A percentile compares a stretch with the other conserved stretches of the same genome.
Conservation (phyloP, 37 sponge, comb jelly and placozoan species). For the Crambe crambe region DNA sequence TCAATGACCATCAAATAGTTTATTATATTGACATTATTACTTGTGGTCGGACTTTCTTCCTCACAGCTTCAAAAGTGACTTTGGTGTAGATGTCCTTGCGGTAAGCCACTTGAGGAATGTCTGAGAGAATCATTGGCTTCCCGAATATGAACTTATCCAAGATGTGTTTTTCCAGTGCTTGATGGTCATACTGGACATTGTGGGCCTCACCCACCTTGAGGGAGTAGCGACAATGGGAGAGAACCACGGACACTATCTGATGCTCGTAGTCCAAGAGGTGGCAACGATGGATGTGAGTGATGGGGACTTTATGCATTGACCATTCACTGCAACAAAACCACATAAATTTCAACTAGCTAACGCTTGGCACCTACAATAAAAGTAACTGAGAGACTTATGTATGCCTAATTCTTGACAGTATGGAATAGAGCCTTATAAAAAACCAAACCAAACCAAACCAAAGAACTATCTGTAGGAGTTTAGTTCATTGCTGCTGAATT, state of each 20-base stretch:
- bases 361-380: too few species aligned
- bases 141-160: constrained; percentile 77
- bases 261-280: constrained; percentile 75
- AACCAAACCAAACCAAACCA: too few species aligned
- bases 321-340: too few species aligned
- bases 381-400: too few species aligned
- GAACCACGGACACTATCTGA: constrained; percentile 65
- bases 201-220: constrained; percentile 70
- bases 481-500: too few species aligned
- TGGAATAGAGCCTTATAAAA: too few species aligned
- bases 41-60: constrained; percentile 54
- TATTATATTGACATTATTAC: too few species aligned
- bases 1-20: too few species aligned
- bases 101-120: constrained; percentile 65
- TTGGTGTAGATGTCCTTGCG: constrained; percentile 52
- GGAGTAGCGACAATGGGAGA: constrained; percentile 84
- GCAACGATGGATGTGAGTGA: constrained; percentile 56
- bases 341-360: too few species aligned
- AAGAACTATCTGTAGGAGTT: too few species aligned
- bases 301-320: constrained; percentile 45
- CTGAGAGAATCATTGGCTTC: constrained; percentile 49
- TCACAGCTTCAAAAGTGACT: constrained; percentile 49
- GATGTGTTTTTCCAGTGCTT: constrained; percentile 84
- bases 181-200: constrained; percentile 66
- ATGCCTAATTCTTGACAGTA: too few species aligned